Base-by-base conservation (phyloP, 2,888 invertebrate genomes). In the Anoplius nigerrimus region DNA sequence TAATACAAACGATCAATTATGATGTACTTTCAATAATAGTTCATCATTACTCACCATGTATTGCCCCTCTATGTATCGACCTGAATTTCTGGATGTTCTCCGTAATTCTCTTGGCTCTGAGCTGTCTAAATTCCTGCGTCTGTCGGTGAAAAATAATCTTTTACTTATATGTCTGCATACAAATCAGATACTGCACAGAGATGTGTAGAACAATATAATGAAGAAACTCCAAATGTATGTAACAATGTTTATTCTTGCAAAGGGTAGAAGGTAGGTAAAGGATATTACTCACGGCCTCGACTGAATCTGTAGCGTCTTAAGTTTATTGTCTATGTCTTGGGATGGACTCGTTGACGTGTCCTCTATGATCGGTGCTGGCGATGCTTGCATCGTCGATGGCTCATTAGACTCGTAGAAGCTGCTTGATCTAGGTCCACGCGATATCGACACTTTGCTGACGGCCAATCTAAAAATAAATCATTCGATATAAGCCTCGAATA, bases 1-100 rank as follows among this genome's bases (percentile, higher is more conserved):
- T 42, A 3, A 8, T 2, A 6, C 18, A 11, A 0, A 16, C 18
- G 5, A 2, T 0, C 18, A 27, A 56, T 8, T 55, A 24, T 27
- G 16, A n/a, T 54, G 13, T n/a, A 16, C n/a, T 27, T 16, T 8
- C 3, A 20, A 1, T 15, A 15, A 13, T 46, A 46, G 2, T 43
- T 0, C 43, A 27, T 21, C 13, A 4, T 0, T 43, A 76, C 75
- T 82, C 69, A 87, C 87, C 87, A 87, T 87, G 52, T 87, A 87
- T 74, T 87, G 87, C 24, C 87, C 87, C 72, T 86, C 81, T 24
- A 87, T 74, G 42, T 87, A 87, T 64, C 87, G 83, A 27, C 87
- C 87, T 15, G 87, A 87, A 73, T 87, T 87, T 75, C 87, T 80
- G 4, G 87, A 81, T 2, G 87, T 87, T 72, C 87, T 84, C 18